phyloP scores from a whole-genome alignment of 2,797 vertebrate species.

The Pseudocheirus occidentalis region DNA sequence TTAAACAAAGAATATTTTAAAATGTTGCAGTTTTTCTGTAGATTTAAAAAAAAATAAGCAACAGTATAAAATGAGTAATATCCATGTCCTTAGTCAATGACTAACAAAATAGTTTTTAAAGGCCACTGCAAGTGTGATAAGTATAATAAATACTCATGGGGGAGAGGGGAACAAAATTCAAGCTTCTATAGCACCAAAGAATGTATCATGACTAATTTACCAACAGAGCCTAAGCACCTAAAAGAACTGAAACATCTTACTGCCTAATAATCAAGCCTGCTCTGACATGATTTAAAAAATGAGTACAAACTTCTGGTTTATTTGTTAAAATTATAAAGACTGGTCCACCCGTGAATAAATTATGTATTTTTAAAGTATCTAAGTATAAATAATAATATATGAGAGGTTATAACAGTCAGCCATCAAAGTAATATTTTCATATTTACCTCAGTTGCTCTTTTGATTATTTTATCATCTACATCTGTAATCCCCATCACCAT shows the following conservation, averaged over 20 bases:
- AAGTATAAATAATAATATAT: neutral
- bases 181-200: neutral
- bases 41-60: neutral
- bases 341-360: neutral
- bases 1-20: neutral
- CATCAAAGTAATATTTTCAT: rapidly evolving
- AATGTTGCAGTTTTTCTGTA: neutral
- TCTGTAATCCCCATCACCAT: constrained; percentile 98
- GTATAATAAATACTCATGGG: neutral
- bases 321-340: rapidly evolving
- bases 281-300: neutral
- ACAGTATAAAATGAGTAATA: neutral
- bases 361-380: neutral
- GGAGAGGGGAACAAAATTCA: too few species aligned
- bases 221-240: neutral
- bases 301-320: neutral
- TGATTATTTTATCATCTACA: constrained; percentile 97
- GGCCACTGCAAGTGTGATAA: neutral
- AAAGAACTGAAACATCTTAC: neutral
- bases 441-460: constrained; percentile 90
- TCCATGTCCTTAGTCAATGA: neutral
- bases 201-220: neutral
- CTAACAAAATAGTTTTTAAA: neutral
- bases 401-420: neutral
- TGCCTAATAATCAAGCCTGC: neutral